A percentile compares a stretch with the other conserved stretches of the same genome.
phyloP scores from a whole-genome alignment of 2,113 vertebrate genomes.

The Gnathonemus echidnorhynchus region DNA sequence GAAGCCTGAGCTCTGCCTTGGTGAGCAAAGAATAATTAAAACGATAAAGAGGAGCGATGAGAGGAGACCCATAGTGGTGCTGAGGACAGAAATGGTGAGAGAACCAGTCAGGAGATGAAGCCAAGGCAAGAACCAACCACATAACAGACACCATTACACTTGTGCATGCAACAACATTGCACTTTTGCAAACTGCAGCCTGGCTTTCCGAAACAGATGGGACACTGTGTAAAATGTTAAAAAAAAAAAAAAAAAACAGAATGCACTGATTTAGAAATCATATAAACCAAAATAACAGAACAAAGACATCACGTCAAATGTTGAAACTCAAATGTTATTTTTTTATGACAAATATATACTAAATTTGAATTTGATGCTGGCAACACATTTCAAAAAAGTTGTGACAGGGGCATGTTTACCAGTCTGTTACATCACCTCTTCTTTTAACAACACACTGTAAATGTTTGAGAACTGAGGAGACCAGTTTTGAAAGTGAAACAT shows the following conservation, averaged over 20 bases:
- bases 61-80: neutral
- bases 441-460: neutral
- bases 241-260: neutral
- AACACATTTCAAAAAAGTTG: neutral
- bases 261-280: neutral
- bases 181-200: neutral
- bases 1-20: constrained; percentile 30
- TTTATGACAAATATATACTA: neutral
- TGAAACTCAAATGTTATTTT: neutral
- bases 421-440: neutral
- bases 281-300: neutral
- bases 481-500: neutral
- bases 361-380: neutral
- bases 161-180: neutral
- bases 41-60: neutral
- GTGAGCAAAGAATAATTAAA: constrained; percentile 28
- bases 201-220: neutral
- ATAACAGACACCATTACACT: neutral
- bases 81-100: neutral
- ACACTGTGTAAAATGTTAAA: neutral
- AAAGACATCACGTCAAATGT: no score
- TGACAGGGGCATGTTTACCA: neutral
- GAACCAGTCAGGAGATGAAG: neutral
- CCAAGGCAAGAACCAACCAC: neutral
- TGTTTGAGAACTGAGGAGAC: neutral